Percentiles rank a stretch among this genome's conserved stretches.
phyloP scores from a whole-genome alignment of 2,113 vertebrate species.

The Gallinago jamesoni region DNA sequence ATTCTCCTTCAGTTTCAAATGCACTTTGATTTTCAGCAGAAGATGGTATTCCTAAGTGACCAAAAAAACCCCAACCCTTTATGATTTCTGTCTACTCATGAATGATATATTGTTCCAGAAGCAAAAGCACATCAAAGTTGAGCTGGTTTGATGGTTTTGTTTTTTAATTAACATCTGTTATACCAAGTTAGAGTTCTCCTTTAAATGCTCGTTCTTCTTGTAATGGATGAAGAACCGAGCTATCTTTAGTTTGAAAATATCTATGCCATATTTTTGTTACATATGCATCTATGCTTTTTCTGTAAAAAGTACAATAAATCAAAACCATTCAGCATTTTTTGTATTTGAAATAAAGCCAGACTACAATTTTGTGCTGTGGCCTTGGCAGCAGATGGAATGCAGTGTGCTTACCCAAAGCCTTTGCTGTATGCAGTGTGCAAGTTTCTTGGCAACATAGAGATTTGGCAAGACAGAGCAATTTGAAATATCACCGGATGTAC shows the following conservation, averaged over 20 bases:
- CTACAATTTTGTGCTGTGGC: background rate
- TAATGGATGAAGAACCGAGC: background rate
- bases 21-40: slow-evolving; percentile 5
- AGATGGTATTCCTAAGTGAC: background rate
- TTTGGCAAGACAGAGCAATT: slow-evolving; percentile 23
- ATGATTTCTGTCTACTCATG: background rate
- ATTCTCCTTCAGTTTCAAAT: slow-evolving; percentile 10
- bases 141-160: background rate
- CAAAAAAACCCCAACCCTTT: background rate
- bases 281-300: background rate
- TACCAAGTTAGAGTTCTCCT: background rate
- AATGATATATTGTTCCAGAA: slow-evolving; percentile 40
- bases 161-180: slow-evolving; percentile 37
- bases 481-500: slow-evolving; percentile 15
- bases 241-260: slow-evolving; percentile 17
- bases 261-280: background rate
- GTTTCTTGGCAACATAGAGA: slow-evolving; percentile 31
- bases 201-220: background rate
- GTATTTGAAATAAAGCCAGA: slow-evolving; percentile 27
- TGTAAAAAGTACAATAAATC: slow-evolving; percentile 30
- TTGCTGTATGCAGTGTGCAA: background rate
- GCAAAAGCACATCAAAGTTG: background rate
- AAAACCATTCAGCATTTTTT: background rate
- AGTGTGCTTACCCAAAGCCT: slow-evolving; percentile 3
- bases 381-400: slow-evolving; percentile 37